Evolutionary conservation across 1,140 invertebrate species (phyloP), one percentile per base, ranked within the genome.

Genomic region (Drosophila biarmipes): DNA sequence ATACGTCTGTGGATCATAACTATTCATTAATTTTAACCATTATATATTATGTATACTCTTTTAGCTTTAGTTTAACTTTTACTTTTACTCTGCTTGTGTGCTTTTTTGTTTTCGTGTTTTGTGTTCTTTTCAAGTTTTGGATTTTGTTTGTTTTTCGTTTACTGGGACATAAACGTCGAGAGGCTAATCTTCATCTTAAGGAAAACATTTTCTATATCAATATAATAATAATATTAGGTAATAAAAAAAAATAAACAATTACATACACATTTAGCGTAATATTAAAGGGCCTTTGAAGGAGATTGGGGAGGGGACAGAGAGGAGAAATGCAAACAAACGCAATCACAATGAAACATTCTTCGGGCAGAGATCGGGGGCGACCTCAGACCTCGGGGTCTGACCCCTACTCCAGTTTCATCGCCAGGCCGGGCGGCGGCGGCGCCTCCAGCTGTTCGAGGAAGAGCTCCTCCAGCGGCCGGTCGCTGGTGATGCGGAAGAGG

Each of bases 401-500:
- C 6, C 42, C 38, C 55, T 67, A 67, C 45, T 67, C 63, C 63
- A 67, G 68, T 48, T 80, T 80, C 27, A 89, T 58, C 12, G 73
- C 59, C 43, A 89, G 11, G 7, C 80, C 80, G 0, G 84, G 85
- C 35, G 85, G 85, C 19, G 84, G 76, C 43, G 69, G 66, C 12
- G 76, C 58, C 37, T 92, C 79, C 52, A 92, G 74, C 56, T 90
- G 80, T 37, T 92, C 91, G 3, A 68, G 75, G 12, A 92, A 78
- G 12, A 92, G 77, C 46, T 92, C 78, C 46, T 92, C 91, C 63
- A 92, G 77, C 45, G 87, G 94, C 51, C 94, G 94, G 74, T 98
- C 97, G 37, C 95, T 96, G 73, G 98, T 96, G 38, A 99, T 93
- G 91, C 97, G 96, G 93, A 98, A 98, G 93, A 98, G 98, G 93